phyloP scores from a whole-genome alignment of 2,113 vertebrate genomes.

The rabbit (Oryctolagus cuniculus) region mOryCun1.1 NC_091438.1:74059501-74060000 shows the following conservation, averaged over 20 bases:
- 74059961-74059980: background rate
- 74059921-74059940: background rate
- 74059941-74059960: conserved; percentile 19
- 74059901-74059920: background rate
- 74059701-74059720: no score
- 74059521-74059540: no score
- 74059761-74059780: conserved; percentile 4
- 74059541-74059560: no score
- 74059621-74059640: no score
- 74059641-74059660: no score
- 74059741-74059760: background rate
- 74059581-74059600: no score
- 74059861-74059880: background rate
- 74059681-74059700: no score
- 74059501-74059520: no score
- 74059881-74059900: background rate
- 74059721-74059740: no score
- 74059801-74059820: background rate
- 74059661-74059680: no score
- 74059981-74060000: background rate
- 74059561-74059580: no score
- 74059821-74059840: conserved; percentile 28
- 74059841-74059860: conserved; percentile 2
- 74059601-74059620: no score
- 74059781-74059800: conserved; percentile 25